Conservation (phyloP, 1,140 invertebrate species). For the Lucilia sericata region DNA sequence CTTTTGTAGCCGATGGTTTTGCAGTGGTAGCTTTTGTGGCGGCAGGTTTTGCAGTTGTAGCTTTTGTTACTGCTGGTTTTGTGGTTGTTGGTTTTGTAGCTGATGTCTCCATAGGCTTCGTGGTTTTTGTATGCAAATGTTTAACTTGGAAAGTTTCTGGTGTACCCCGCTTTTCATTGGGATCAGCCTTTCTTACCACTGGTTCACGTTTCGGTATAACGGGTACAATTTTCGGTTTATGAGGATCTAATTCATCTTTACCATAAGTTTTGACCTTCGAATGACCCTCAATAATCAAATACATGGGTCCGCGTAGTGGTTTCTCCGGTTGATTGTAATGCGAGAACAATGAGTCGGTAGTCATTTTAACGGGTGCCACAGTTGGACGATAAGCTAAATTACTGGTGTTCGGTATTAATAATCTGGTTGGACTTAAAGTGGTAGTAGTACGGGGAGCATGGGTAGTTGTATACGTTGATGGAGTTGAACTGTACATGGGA, state of each 20-base stretch:
- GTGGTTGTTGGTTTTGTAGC: slow-evolving; percentile 40
- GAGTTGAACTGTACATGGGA: background rate
- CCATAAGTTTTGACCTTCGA: slow-evolving; percentile 86
- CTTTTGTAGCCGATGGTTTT: slow-evolving; percentile 46
- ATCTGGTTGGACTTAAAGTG: slow-evolving; percentile 66
- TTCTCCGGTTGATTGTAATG: slow-evolving; percentile 76
- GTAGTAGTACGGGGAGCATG: slow-evolving; percentile 39
- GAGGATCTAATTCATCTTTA: slow-evolving; percentile 71
- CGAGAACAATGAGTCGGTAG: slow-evolving; percentile 62
- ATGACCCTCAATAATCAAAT: slow-evolving; percentile 84
- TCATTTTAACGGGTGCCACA: slow-evolving; percentile 67
- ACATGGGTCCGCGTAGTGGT: slow-evolving; percentile 75
- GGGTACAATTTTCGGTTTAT: slow-evolving; percentile 65
- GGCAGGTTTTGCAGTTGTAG: background rate
- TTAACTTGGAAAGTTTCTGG: slow-evolving; percentile 63
- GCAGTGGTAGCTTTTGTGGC: slow-evolving; percentile 33
- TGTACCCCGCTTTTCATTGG: slow-evolving; percentile 61
- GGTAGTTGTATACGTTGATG: slow-evolving; percentile 9
- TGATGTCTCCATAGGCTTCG: slow-evolving; percentile 51
- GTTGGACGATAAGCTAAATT: slow-evolving; percentile 61
- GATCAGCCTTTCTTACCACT: slow-evolving; percentile 60
- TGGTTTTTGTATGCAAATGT: slow-evolving; percentile 64
- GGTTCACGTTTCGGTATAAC: slow-evolving; percentile 63
- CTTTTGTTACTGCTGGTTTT: slow-evolving; percentile 19
- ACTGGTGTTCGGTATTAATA: slow-evolving; percentile 62